phyloP scores from a whole-genome alignment of 2,113 vertebrate species.

The Micromys minutus region DNA sequence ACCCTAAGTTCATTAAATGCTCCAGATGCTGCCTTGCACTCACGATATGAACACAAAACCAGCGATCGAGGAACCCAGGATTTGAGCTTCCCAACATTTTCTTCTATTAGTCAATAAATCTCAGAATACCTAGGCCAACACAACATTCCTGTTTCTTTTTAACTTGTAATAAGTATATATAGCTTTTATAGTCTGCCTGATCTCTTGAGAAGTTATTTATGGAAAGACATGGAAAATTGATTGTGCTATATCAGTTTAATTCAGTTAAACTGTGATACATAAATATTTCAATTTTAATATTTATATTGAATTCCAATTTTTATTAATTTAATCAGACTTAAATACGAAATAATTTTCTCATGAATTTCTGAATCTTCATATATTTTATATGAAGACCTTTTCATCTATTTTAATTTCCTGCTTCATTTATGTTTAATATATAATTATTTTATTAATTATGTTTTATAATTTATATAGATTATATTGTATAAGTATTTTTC shows the following conservation, averaged over 20 bases:
- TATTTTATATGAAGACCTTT: background rate
- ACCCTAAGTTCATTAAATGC: background rate
- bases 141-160: background rate
- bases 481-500: background rate
- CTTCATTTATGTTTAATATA: background rate
- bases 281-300: background rate
- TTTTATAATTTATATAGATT: background rate
- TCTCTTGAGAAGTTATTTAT: background rate
- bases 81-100: slow-evolving; percentile 35
- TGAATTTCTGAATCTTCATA: background rate
- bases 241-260: background rate
- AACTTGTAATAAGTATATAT: background rate
- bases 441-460: background rate
- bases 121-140: slow-evolving; percentile 22
- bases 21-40: slow-evolving; percentile 44
- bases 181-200: background rate
- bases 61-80: slow-evolving; percentile 9
- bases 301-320: background rate
- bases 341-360: background rate
- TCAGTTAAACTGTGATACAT: background rate
- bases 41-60: slow-evolving; percentile 23
- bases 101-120: slow-evolving; percentile 45
- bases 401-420: background rate
- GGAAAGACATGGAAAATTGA: rapidly evolving
- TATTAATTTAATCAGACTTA: background rate